Evolutionary conservation across 1,140 invertebrate genomes (phyloP), one percentile per base, ranked within the genome.

Genomic region (Coenobita brevimanus): DNA sequence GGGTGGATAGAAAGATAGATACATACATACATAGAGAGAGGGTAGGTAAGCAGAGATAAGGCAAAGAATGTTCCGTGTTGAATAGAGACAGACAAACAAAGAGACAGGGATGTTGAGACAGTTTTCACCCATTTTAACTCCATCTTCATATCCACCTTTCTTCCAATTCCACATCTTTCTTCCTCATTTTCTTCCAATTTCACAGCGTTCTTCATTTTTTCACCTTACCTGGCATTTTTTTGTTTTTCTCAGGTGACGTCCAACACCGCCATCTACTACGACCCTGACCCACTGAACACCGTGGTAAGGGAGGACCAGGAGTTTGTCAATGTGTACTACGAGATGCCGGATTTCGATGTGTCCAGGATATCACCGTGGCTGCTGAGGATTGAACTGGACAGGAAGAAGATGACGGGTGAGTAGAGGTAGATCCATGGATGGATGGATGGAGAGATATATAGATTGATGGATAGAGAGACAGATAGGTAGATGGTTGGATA

Each of bases 271-370:
- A 99, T 99, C 92, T 99, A 99, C 91, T 99, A 99, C 91, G 99
- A 99, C 94, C 99, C 99, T 6, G 98, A 99, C 93, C 98, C 98
- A 13, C 97, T 98, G 93, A 98, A 99, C 91, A 99, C 99, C 0
- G 98, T 99, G 0, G 99, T 99, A 89, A 94, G 96, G 0, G 99
- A 99, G 93, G 99, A 99, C 96, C 98, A 99, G 93, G 99, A 99
- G 92, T 99, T 99, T 92, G 99, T 99, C 0, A 99, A 99, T 93
- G 98, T 99, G 15, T 99, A 99, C 91, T 99, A 99, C 92, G 99
- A 99, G 94, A 99, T 99, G 98, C 98, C 99, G 50, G 99, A 99
- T 93, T 99, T 99, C 93, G 98, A 99, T 93, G 97, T 98, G 0
- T 97, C 97, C 0, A 95, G 98, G 91, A 99, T 99, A 89, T 99